Conservation (phyloP, 1,140 invertebrate species). For the Dryas iulia region DNA sequence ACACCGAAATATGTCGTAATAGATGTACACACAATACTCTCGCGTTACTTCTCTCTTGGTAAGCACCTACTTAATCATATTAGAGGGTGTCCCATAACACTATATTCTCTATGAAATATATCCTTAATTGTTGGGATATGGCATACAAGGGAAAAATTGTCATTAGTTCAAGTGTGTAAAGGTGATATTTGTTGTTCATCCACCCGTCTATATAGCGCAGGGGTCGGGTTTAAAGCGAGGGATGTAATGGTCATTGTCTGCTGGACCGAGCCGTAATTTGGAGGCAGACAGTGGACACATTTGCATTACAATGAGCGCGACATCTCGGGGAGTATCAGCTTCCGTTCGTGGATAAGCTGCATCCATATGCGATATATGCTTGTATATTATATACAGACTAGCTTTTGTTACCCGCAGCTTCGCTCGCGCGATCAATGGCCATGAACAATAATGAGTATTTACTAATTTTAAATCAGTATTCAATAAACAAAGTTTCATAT, state of each 20-base stretch:
- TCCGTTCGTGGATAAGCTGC: conserved; percentile 60
- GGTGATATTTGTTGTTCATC: conserved; percentile 42
- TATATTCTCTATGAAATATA: conserved; percentile 70
- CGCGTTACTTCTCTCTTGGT: conserved; percentile 51
- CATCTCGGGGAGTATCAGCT: conserved; percentile 55
- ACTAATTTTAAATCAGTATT: too few relatives aligned
- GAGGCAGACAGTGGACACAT: conserved; percentile 74
- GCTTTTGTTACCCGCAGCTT: too few relatives aligned
- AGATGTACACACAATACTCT: conserved; percentile 65
- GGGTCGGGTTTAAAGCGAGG: conserved; percentile 68
- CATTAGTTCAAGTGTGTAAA: conserved; percentile 39
- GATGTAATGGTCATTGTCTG: conserved; percentile 70
- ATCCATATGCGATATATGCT: conserved; percentile 15
- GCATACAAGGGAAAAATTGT: conserved; percentile 33
- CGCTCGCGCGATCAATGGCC: too few relatives aligned
- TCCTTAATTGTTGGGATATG: conserved; percentile 38
- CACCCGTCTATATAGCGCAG: conserved; percentile 6
- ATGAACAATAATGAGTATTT: too few relatives aligned
- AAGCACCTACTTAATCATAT: conserved; percentile 51
- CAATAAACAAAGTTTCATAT: too few relatives aligned
- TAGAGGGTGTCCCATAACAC: conserved; percentile 64
- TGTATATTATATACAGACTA: background rate
- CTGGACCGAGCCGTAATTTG: conserved; percentile 75
- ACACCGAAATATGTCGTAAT: conserved; percentile 57
- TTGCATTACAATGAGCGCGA: conserved; percentile 74